phyloP scores from a whole-genome alignment of 2,797 vertebrate species.

The Gymnodraco acuticeps region DNA sequence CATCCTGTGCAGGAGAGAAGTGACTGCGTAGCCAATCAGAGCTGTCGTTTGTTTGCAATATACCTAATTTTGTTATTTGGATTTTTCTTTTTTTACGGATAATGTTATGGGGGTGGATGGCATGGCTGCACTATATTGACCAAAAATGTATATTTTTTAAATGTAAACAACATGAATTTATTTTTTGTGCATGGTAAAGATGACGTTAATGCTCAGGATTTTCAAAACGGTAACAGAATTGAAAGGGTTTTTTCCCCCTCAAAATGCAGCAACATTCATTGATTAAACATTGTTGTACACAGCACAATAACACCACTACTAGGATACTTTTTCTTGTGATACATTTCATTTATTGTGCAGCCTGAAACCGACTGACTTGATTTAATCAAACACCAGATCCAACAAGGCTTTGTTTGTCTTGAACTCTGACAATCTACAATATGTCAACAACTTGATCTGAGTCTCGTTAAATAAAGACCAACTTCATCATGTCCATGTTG shows the following conservation, averaged over 20 bases:
- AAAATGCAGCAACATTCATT: not conserved
- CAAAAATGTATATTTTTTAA: slow-evolving; percentile 68
- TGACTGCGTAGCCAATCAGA: slow-evolving; percentile 40
- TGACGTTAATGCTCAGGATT: slow-evolving; percentile 57
- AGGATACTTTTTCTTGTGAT: not conserved
- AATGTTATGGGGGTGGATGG: slow-evolving; percentile 9
- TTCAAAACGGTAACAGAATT: slow-evolving; percentile 3
- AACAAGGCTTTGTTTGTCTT: slow-evolving; percentile 18
- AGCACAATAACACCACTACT: slow-evolving; percentile 2
- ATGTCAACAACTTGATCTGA: slow-evolving; percentile 22
- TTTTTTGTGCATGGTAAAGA: slow-evolving; percentile 24
- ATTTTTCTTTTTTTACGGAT: slow-evolving; percentile 10
- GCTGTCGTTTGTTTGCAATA: slow-evolving; percentile 36
- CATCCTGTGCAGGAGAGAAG: slow-evolving; percentile 29
- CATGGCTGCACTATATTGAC: slow-evolving; percentile 50
- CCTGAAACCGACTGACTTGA: not conserved
- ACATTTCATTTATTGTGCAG: slow-evolving; percentile 4
- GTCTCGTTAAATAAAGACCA: slow-evolving; percentile 51
- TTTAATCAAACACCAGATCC: not conserved
- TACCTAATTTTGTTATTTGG: slow-evolving; percentile 13
- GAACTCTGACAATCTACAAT: slow-evolving; percentile 1
- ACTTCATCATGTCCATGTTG: slow-evolving; percentile 20
- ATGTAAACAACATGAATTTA: slow-evolving; percentile 33
- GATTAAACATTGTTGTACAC: slow-evolving; percentile 7
- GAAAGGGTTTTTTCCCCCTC: not conserved